These are phyloP conservation scores for Pyxicephalus adspersus DNA, from an alignment of 2,113 vertebrate genomes.

Conservation along the genomic window DNA sequence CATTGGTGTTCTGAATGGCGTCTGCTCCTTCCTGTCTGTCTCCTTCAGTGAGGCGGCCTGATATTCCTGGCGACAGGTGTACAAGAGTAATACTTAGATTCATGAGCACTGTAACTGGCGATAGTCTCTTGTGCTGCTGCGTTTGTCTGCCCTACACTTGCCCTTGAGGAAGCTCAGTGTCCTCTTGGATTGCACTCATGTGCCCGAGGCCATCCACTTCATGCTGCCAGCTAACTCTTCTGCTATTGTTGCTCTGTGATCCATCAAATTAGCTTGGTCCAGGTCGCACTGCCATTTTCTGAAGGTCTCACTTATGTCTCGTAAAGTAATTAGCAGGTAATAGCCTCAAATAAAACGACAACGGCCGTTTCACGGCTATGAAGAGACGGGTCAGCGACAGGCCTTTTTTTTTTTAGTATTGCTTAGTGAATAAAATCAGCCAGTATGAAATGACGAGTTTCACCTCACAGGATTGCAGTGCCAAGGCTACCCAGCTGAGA, in stretches of 20 bases:
- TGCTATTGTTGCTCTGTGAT: conserved; percentile 52
- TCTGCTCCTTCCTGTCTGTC: not conserved
- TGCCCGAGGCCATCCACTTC: conserved; percentile 17
- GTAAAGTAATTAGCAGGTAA: conserved; percentile 54
- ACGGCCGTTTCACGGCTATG: not conserved
- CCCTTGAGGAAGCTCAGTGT: conserved; percentile 39
- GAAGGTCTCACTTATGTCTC: conserved; percentile 40
- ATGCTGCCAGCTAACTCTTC: not conserved
- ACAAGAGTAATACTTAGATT: not conserved
- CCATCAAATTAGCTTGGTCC: conserved; percentile 51
- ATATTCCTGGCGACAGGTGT: conserved; percentile 7
- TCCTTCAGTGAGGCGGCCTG: not conserved
- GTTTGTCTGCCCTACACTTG: conserved; percentile 26
- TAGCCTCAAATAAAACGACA: conserved; percentile 26
- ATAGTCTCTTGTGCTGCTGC: not conserved
- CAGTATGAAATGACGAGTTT: conserved; percentile 75
- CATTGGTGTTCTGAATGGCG: not conserved
- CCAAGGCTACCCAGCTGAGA: conserved; percentile 72
- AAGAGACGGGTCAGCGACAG: not conserved
- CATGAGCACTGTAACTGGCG: not conserved
- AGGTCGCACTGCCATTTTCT: conserved; percentile 29
- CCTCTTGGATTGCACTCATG: conserved; percentile 21
- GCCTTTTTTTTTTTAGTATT: conserved; percentile 20
- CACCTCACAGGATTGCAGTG: conserved; percentile 64
- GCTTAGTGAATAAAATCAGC: conserved; percentile 65